Base-by-base conservation (phyloP, 2,797 vertebrate genomes). In the Macrochelys suwanniensis region DNA sequence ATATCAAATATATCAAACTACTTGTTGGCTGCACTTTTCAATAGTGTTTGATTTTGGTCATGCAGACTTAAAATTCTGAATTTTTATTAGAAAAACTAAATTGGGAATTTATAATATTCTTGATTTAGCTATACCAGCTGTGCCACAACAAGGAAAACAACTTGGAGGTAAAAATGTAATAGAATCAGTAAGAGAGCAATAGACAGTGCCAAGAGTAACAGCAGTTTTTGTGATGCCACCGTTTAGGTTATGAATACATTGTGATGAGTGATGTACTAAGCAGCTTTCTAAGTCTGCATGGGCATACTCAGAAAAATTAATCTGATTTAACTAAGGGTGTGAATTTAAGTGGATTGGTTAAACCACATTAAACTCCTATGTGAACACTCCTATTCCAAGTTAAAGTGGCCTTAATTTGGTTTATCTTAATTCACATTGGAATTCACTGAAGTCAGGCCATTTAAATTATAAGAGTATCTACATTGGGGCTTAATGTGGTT, bases 51-150 rank as follows among this genome's bases (percentile, higher is more conserved):
- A 94, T 88, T 96, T 61, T 96, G 87, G 82, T 90, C 87, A 85
- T 94, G 89, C 85, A 90, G 87, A 90, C 13, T 95, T 93, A 94
- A 90, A 94, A 95, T 94, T 94, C 87, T 94, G 94, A 94, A 94
- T 97, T 94, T 96, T 94, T 97, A 96, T 96, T 94, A 97, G 94
- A 79, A 95, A 96, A 96, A 92, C 87, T 83, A 96, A 95, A 94
- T 97, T 95, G 96, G 93, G 90, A 94, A 93, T 96, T 97, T 94
- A 90, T 92, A 87, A 92, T 96, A 45, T 92, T 93, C 49, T 88
- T 77, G 94, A 93, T 95, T 94, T 94, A 92, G 85, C 79, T 94
- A 89, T n/a, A 91, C 92, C 96, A 96, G 94, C 93, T 96, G 90
- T 95, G 82, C 79, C 71, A 82, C 37, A 93, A 91, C 53, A 77